Evolutionary conservation across 2,113 vertebrate species (phyloP).

Genomic region (Dolichallabes microphthalmus): DNA sequence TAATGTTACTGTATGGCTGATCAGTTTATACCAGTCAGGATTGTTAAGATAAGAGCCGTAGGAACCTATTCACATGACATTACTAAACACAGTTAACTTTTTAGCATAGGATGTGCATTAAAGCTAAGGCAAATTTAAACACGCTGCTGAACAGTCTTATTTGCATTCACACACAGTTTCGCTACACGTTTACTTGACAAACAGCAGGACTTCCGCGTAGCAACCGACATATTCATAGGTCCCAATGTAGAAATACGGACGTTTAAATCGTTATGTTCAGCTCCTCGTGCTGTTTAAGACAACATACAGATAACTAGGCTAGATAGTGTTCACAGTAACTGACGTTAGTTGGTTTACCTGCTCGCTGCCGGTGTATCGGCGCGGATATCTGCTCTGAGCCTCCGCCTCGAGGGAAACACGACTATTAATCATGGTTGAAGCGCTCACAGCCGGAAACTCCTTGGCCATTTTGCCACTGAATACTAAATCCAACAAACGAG

Average conservation of each 20-base stretch:
- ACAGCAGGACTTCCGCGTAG: background rate
- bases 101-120: background rate
- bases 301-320: background rate
- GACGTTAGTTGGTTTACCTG: slow-evolving; percentile 36
- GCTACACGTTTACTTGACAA: background rate
- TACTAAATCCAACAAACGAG: background rate
- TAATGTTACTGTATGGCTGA: no score
- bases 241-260: background rate
- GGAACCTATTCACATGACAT: background rate
- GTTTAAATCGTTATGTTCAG: background rate
- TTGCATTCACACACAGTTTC: background rate
- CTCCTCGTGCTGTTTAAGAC: background rate
- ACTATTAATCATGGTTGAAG: slow-evolving; percentile 23
- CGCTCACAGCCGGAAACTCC: slow-evolving; percentile 25
- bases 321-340: background rate
- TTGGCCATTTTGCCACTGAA: slow-evolving; percentile 58
- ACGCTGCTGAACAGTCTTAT: background rate
- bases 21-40: no score
- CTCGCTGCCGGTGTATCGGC: slow-evolving; percentile 27
- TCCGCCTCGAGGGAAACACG: slow-evolving; percentile 46
- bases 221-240: background rate
- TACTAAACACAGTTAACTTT: background rate
- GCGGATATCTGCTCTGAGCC: slow-evolving; percentile 22
- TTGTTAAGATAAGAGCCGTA: background rate
- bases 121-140: background rate